These are phyloP conservation scores for Oreochromis spilurus DNA, from an alignment of 2,113 vertebrate genomes.

Conservation along the genomic window DNA sequence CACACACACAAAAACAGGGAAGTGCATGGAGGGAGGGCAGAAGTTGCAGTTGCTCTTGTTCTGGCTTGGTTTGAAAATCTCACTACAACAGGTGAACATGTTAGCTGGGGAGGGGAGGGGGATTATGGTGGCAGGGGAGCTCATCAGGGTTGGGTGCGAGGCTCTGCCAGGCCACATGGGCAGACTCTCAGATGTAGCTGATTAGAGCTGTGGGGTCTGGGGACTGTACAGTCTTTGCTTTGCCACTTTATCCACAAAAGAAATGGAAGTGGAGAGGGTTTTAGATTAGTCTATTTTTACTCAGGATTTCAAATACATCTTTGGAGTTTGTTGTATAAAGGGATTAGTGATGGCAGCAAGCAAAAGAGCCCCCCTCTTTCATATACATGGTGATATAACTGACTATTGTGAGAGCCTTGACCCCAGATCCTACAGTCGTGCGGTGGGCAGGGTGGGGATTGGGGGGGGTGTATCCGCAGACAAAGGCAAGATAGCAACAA, in stretches of 20 bases:
- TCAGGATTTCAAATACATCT: not conserved
- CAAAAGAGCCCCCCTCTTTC: not conserved
- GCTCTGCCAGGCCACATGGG: slow-evolving; percentile 12
- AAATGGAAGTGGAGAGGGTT: not conserved
- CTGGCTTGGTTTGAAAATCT: slow-evolving; percentile 15
- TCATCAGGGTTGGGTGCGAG: slow-evolving; percentile 23
- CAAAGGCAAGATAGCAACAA: not conserved
- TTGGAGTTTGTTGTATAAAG: not conserved
- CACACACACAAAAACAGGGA: not conserved
- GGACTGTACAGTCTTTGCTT: not conserved
- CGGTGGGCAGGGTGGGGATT: not conserved
- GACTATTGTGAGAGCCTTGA: not conserved
- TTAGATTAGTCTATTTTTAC: slow-evolving; percentile 15
- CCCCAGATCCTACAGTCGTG: not conserved
- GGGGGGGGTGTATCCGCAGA: not conserved
- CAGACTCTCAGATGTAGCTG: slow-evolving; percentile 18
- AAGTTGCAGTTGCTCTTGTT: slow-evolving; percentile 20
- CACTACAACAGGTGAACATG: slow-evolving; percentile 20
- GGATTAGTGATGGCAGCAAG: not conserved
- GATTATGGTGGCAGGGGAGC: slow-evolving; percentile 10
- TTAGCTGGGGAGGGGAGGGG: not conserved
- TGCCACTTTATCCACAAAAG: not conserved
- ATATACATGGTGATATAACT: not conserved
- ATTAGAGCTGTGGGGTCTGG: slow-evolving; percentile 26
- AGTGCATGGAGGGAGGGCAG: slow-evolving; percentile 14